A percentile compares a stretch with the other conserved stretches of the same genome.
Conservation (phyloP, 2,113 vertebrate genomes). For the Quiscalus mexicanus region DNA sequence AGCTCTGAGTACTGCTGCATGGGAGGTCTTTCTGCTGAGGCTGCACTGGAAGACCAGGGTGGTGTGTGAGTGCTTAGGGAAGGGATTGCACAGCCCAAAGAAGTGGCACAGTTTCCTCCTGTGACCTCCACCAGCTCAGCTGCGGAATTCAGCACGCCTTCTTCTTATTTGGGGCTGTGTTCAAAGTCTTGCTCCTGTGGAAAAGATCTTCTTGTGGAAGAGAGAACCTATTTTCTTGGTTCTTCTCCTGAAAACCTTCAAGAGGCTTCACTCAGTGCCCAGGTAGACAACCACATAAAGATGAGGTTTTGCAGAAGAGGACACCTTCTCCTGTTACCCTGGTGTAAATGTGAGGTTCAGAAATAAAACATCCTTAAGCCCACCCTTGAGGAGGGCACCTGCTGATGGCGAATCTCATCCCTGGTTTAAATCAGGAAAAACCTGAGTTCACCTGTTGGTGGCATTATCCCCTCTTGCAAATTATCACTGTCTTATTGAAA, state of each 20-base stretch:
- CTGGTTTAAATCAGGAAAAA: neutral
- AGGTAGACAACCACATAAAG: neutral
- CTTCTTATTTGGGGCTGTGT: neutral
- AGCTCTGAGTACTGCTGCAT: neutral
- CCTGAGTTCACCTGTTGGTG: neutral
- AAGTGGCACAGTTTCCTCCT: neutral
- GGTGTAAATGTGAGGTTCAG: neutral
- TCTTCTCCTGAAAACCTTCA: neutral
- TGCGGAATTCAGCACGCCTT: fast-evolving
- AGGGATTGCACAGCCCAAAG: neutral
- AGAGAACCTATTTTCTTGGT: neutral
- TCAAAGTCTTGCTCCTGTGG: neutral
- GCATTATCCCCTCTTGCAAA: neutral
- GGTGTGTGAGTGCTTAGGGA: neutral
- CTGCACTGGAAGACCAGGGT: neutral
- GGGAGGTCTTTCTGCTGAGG: neutral
- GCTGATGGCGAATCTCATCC: neutral
- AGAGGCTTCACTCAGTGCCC: neutral
- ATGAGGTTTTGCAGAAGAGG: neutral
- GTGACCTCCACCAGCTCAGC: neutral
- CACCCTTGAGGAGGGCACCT: neutral
- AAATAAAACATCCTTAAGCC: neutral
- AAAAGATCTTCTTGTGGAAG: neutral
- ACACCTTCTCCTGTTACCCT: neutral
- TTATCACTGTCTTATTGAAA: neutral